Evolutionary conservation across 2,113 vertebrate genomes (phyloP), one percentile per base, ranked within the genome.

Genomic region (Abramis brama): DNA sequence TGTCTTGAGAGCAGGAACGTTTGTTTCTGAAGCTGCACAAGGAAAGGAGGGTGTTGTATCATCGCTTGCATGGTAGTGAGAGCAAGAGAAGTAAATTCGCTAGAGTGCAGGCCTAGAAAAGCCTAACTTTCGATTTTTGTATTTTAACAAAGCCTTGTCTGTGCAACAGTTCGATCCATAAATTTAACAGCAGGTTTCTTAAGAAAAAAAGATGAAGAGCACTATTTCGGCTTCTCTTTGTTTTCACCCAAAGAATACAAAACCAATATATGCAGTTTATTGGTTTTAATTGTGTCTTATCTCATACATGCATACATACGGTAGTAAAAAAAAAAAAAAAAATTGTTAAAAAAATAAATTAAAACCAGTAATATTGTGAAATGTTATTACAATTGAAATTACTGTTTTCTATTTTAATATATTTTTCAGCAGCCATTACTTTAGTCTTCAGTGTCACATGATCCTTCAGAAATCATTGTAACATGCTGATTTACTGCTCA

Each of bases 121-220:
- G 68, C 86, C 89, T 91, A 91, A 94, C 92, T 92, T 91, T 92
- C 89, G 88, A 90, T 90, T 78, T 89, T 93, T 90, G 91, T 91
- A 86, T 92, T 92, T 92, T 91, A 89, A 92, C 89, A 90, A 91
- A 88, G 75, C 52, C 82, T 90, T 86, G 79, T 82, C 89, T 86
- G 68, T 39, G 60, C 77, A 82, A 73, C 86, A 87, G 88, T 91
- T 90, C 86, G 86, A 88, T 86, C 84, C 86, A 89, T 91, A 89
- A 77, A 90, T 91, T 90, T 89, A 90, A 90, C 77, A 57, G 86
- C 62, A 91, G 88, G 87, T 86, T 92, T 62, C 90, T 86, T 84
- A 80, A 90, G 86, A 75, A 87, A 80, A 17, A 86, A 45, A 71
- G 76, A 88, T 55, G 84, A n/a, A 86, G 68, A 64, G 57, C 52